A percentile compares a stretch with the other conserved stretches of the same genome.
phyloP scores from a whole-genome alignment of 2,113 vertebrate genomes.

The Myxocyprinus asiaticus region DNA sequence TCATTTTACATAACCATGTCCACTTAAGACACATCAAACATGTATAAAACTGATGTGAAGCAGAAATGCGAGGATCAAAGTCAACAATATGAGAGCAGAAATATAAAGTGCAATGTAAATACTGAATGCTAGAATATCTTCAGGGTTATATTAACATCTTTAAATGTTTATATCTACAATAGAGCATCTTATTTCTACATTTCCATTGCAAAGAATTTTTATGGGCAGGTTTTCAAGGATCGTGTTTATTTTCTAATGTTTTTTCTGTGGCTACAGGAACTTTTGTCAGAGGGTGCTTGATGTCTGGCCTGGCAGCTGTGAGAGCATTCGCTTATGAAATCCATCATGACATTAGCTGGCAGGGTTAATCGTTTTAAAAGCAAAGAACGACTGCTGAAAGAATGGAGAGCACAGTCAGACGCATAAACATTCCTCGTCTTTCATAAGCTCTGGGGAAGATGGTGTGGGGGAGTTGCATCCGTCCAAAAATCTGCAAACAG shows the following conservation, averaged over 20 bases:
- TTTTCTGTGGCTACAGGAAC: neutral
- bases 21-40: no score
- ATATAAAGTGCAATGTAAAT: no score
- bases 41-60: no score
- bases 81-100: no score
- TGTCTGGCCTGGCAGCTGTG: slow-evolving; percentile 33
- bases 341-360: slow-evolving; percentile 48
- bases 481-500: slow-evolving; percentile 13
- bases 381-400: slow-evolving; percentile 17
- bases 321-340: slow-evolving; percentile 26
- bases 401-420: slow-evolving; percentile 36
- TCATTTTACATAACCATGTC: no score
- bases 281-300: slow-evolving; percentile 25
- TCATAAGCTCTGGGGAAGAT: slow-evolving; percentile 42
- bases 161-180: neutral
- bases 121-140: no score
- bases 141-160: no score
- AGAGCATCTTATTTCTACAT: slow-evolving; percentile 19
- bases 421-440: slow-evolving; percentile 49
- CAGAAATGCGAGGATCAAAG: no score
- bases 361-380: slow-evolving; percentile 33
- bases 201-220: slow-evolving; percentile 32
- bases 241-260: slow-evolving; percentile 4
- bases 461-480: slow-evolving; percentile 24
- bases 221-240: slow-evolving; percentile 33